Conservation (phyloP, 2,113 vertebrate genomes). For the Thunnus maccoyii region DNA sequence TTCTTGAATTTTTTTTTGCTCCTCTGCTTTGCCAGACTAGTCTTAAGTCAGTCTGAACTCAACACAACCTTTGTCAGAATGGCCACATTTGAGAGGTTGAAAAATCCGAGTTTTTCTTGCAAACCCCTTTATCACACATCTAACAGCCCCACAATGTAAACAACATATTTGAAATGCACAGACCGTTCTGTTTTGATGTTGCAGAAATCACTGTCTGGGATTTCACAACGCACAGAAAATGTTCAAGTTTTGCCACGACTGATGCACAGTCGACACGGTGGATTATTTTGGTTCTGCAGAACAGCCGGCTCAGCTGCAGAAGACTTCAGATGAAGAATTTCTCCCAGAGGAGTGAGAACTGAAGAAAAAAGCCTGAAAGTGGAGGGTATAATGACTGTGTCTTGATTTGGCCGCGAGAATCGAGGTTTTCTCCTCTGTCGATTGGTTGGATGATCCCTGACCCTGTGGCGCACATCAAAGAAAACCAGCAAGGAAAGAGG, state of each 20-base stretch:
- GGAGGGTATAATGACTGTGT: conserved; percentile 53
- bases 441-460: conserved; percentile 72
- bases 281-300: conserved; percentile 61
- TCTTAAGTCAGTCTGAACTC: too few relatives aligned
- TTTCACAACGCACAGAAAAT: conserved; percentile 36
- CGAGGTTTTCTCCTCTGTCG: conserved; percentile 51
- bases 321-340: conserved; percentile 63
- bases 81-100: not conserved
- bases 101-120: not conserved
- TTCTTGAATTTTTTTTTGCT: too few relatives aligned
- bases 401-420: conserved; percentile 61
- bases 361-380: conserved; percentile 18
- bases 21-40: too few relatives aligned
- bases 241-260: conserved; percentile 48
- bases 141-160: conserved; percentile 3
- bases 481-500: conserved; percentile 25
- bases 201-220: conserved; percentile 33
- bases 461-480: conserved; percentile 67
- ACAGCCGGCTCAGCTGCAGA: conserved; percentile 59
- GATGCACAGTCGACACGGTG: conserved; percentile 56
- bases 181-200: conserved; percentile 33
- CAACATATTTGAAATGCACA: conserved; percentile 33
- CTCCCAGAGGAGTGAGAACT: conserved; percentile 38
- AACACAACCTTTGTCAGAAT: not conserved
- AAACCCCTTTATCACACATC: not conserved